Evolutionary conservation across 2,797 vertebrate genomes (phyloP).

Genomic region (Rhynchotus rufescens): DNA sequence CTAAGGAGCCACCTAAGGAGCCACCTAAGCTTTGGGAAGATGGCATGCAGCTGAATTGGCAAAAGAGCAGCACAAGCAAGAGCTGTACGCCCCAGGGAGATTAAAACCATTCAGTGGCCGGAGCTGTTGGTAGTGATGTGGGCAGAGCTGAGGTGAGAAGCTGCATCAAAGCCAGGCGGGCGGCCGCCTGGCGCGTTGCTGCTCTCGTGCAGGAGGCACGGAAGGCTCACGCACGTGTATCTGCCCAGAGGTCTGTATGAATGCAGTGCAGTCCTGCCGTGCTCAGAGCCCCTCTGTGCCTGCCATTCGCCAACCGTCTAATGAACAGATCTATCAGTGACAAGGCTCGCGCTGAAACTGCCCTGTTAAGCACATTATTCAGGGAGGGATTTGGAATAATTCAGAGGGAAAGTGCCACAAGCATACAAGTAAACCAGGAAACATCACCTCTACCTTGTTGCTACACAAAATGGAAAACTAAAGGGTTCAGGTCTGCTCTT

Average conservation of each 20-base stretch:
- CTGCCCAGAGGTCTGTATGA: background rate
- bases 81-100: conserved; percentile 13
- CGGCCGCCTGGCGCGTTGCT: background rate
- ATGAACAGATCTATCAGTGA: background rate
- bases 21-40: background rate
- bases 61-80: background rate
- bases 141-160: background rate
- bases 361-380: conserved; percentile 24
- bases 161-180: background rate
- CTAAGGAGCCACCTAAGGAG: no score
- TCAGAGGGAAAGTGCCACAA: background rate
- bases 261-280: background rate
- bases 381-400: conserved; percentile 25
- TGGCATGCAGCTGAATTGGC: background rate
- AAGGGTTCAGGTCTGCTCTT: background rate
- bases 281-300: background rate
- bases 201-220: background rate
- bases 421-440: background rate
- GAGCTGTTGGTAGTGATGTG: background rate
- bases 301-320: background rate
- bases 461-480: background rate
- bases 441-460: background rate
- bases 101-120: background rate
- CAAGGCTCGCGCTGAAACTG: background rate
- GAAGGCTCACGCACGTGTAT: background rate